phyloP scores from a whole-genome alignment of 2,797 vertebrate genomes.

The Paramormyrops hopkinsi region DNA sequence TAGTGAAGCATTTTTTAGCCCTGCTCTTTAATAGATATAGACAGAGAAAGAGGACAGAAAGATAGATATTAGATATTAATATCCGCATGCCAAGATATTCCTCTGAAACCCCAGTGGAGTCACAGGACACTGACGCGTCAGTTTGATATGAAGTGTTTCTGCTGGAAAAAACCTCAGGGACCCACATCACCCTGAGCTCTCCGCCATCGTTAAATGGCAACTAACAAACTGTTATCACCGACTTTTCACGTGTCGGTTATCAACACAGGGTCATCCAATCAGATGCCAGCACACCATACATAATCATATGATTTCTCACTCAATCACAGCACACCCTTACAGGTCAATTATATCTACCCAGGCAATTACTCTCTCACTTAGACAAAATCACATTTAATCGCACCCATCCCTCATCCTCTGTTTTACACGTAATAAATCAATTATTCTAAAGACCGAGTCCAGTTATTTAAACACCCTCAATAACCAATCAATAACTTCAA shows the following conservation, averaged over 20 bases:
- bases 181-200: neutral
- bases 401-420: neutral
- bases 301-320: neutral
- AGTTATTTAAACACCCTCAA: neutral
- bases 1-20: neutral
- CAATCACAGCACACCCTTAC: neutral
- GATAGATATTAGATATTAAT: neutral
- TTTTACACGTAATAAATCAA: neutral
- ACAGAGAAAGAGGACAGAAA: neutral
- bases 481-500: slow-evolving; percentile 7
- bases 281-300: neutral
- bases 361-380: neutral
- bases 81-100: neutral
- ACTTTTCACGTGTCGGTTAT: neutral
- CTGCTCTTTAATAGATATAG: neutral
- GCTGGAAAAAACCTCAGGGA: neutral
- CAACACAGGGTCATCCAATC: too few relatives aligned
- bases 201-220: neutral
- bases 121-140: neutral
- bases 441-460: neutral
- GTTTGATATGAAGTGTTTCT: neutral
- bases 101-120: neutral
- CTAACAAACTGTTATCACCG: neutral
- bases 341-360: neutral
- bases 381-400: neutral